These are phyloP conservation scores for Diarsia mendica DNA, from an alignment of 2,888 invertebrate genomes.

Conservation along the genomic window DNA sequence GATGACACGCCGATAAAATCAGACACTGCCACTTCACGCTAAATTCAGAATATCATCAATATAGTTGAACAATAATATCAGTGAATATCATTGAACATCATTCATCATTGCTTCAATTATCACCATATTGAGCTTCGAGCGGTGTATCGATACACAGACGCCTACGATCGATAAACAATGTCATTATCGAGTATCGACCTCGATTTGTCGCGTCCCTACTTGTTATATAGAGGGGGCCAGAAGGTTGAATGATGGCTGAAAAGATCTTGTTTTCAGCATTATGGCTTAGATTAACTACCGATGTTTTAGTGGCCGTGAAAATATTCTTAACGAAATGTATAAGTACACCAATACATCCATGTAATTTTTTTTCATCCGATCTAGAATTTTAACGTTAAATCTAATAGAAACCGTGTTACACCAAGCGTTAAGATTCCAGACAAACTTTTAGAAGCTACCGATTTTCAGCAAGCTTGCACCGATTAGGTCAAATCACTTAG, in stretches of 20 bases:
- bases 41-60: conserved; percentile 33
- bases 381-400: not conserved
- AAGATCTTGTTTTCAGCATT: not conserved
- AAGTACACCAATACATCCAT: no score
- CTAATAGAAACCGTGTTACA: no score
- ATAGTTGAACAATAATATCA: conserved; percentile 45
- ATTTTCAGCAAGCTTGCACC: not conserved
- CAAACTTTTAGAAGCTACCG: not conserved
- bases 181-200: conserved; percentile 62
- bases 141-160: conserved; percentile 59
- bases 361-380: not conserved
- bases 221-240: conserved; percentile 29
- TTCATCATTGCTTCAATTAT: conserved; percentile 56
- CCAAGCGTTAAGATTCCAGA: no score
- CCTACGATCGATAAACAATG: conserved; percentile 61
- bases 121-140: conserved; percentile 39
- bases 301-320: not conserved
- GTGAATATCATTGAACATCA: conserved; percentile 37
- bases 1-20: conserved; percentile 43
- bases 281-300: not conserved
- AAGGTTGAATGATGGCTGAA: conserved; percentile 39
- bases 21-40: conserved; percentile 5
- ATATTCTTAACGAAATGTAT: not conserved
- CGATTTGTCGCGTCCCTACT: conserved; percentile 56
- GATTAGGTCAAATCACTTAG: not conserved